Evolutionary conservation across 2,113 vertebrate species (phyloP), one percentile per base, ranked within the genome.

Genomic region (Gorsachius goisagi): DNA sequence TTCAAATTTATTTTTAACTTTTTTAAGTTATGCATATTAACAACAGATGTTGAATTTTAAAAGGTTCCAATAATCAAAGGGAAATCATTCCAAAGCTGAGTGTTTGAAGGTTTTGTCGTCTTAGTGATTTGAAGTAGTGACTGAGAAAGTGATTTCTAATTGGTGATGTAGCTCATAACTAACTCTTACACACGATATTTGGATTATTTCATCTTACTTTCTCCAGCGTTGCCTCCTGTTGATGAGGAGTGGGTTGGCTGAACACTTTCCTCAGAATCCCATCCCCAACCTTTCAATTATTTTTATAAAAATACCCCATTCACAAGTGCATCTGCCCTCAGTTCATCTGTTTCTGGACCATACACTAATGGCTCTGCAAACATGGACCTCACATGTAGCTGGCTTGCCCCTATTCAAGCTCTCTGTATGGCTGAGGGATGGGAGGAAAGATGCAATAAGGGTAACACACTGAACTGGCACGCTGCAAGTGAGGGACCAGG

Each of bases 401-500:
- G 77, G 8, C 26, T 49, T 53, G 16, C 12, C 30, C 24, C 17
- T 47, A 0, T 55, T 66, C 18, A 35, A 8, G 17, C 26, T 63
- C 33, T 6, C 15, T 21, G 23, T 9, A 8, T 13, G 21, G 20
- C 49, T 47, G 85, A 71, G 44, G 20, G 60, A 6, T 30, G 16
- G 30, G 58, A 69, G 53, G 24, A 9, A 63, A 24, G 15, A 4
- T 2, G 4, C 19, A 15, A 5, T 9, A 47, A 60, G 56, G 30
- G 24, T 27, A 39, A 15, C 6, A 5, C 35, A 23, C 9, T 2
- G 6, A 71, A 23, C 19, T 60, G 78, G 3, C n/a, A 32, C 0
- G 0, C 14, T 68, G 37, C 33, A 11, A 12, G 30, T 18, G 67
- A 62, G 37, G 50, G 35, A 28, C 30, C 17, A 18, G 0, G 0